phyloP scores from a whole-genome alignment of 2,113 vertebrate species.

The Sturnus vulgaris region DNA sequence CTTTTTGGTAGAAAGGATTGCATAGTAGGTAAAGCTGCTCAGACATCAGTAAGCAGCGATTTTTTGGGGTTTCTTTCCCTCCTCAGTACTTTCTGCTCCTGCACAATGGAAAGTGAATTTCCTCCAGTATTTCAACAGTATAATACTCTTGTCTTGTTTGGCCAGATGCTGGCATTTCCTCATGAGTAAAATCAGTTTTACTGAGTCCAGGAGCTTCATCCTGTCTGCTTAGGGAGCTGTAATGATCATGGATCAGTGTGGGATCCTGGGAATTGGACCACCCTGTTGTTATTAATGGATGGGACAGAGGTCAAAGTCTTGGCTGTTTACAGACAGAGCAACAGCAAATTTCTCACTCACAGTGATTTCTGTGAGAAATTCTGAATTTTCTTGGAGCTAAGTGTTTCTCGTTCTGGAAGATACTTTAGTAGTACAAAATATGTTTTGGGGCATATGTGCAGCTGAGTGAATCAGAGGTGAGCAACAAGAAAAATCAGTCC shows the following conservation, averaged over 20 bases:
- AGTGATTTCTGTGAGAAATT: neutral
- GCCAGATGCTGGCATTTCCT: neutral
- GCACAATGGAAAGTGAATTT: neutral
- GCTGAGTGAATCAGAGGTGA: neutral
- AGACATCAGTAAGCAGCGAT: neutral
- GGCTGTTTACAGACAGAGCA: neutral
- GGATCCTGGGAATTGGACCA: neutral
- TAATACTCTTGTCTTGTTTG: neutral
- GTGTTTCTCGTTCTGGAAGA: neutral
- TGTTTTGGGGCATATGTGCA: accelerated
- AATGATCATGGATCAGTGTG: accelerated
- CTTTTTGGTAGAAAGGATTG: neutral
- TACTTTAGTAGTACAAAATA: neutral
- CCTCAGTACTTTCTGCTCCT: neutral
- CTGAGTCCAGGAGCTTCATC: neutral
- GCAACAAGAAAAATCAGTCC: neutral
- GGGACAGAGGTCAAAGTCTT: neutral
- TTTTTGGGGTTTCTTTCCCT: neutral
- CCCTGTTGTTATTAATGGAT: neutral
- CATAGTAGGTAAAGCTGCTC: neutral
- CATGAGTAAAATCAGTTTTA: neutral
- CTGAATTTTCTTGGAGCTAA: neutral
- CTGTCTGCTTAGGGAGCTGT: neutral
- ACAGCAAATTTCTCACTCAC: neutral
- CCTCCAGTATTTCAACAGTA: too few species aligned